Percentiles rank a stretch among this genome's conserved stretches.
Evolutionary conservation across 2,888 invertebrate genomes (phyloP).

Genomic region (Agonopterix alstromeriana): DNA sequence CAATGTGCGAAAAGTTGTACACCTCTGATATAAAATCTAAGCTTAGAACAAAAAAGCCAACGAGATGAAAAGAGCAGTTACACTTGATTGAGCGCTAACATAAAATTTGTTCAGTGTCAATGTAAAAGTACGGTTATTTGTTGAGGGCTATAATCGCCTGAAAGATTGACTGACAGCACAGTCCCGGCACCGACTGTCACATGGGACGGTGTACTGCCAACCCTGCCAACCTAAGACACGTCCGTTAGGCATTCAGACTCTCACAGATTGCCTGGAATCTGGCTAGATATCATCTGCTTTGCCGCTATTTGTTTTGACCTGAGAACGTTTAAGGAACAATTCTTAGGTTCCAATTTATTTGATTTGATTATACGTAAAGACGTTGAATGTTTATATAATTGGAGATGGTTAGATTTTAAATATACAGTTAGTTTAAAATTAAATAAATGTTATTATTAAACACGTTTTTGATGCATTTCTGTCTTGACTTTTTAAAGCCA

Average conservation of each 20-base stretch:
- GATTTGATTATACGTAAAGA: no score
- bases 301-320: conserved; percentile 30
- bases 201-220: conserved; percentile 23
- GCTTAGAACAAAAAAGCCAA: no score
- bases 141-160: conserved; percentile 41
- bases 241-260: conserved; percentile 66
- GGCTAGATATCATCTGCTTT: conserved; percentile 55
- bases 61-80: neutral
- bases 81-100: neutral
- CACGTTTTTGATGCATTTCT: no score
- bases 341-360: no score
- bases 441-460: no score
- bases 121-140: conserved; percentile 46
- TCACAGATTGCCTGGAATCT: conserved; percentile 56
- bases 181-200: conserved; percentile 40
- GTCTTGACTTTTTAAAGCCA: no score
- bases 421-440: no score
- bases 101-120: conserved; percentile 43
- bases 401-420: no score
- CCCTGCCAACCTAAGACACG: conserved; percentile 29
- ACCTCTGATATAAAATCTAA: no score
- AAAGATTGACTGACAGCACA: conserved; percentile 58
- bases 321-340: neutral
- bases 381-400: no score
- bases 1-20: no score